phyloP scores from a whole-genome alignment of 2,797 vertebrate genomes.

The Alfaro cultratus region DNA sequence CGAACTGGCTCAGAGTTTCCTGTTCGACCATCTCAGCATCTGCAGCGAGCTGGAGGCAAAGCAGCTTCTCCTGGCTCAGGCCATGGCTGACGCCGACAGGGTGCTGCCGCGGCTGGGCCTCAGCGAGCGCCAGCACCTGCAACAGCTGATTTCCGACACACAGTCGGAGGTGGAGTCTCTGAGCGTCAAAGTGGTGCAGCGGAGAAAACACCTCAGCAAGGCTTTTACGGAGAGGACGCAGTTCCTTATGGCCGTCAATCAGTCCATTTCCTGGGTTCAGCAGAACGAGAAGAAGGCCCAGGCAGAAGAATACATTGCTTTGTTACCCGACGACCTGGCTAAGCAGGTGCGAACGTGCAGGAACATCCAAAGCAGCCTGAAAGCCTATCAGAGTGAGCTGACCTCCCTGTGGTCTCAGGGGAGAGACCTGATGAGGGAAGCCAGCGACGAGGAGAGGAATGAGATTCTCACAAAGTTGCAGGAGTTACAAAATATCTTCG shows the following conservation, averaged over 20 bases:
- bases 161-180: conserved; percentile 87
- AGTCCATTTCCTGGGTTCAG: conserved; percentile 91
- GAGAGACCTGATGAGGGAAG: conserved; percentile 90
- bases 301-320: conserved; percentile 88
- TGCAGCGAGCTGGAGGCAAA: conserved; percentile 95
- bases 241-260: conserved; percentile 90
- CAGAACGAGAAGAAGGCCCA: conserved; percentile 91
- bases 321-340: conserved; percentile 90
- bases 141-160: conserved; percentile 85
- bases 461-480: conserved; percentile 92
- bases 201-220: conserved; percentile 93
- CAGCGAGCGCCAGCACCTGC: conserved; percentile 90
- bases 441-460: conserved; percentile 88
- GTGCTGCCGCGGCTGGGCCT: conserved; percentile 90
- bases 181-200: conserved; percentile 86
- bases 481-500: conserved; percentile 90
- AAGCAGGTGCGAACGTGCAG: conserved; percentile 92
- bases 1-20: conserved; percentile 91
- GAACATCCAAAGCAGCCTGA: conserved; percentile 90
- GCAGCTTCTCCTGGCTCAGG: conserved; percentile 86
- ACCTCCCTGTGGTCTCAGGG: conserved; percentile 92
- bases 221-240: conserved; percentile 94
- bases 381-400: conserved; percentile 91
- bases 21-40: conserved; percentile 92
- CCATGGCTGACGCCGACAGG: conserved; percentile 87